Evolutionary conservation across 2,113 vertebrate species (phyloP).

Genomic region (Oryzias woworae): DNA sequence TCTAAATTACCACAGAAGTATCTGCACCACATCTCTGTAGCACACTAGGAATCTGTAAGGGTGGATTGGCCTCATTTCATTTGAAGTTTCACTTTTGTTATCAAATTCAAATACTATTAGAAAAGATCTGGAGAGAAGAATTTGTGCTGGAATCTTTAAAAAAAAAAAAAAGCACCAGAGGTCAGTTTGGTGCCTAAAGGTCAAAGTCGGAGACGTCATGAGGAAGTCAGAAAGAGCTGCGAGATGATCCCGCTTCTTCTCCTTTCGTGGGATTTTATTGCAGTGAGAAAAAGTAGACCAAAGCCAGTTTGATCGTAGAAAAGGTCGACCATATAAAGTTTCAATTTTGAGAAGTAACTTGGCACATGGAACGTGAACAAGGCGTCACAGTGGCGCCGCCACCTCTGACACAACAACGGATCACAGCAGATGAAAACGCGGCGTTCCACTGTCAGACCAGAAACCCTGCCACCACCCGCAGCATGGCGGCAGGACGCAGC

Average conservation of each 20-base stretch:
- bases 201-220: background rate
- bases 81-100: too few relatives aligned
- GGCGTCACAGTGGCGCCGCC: background rate
- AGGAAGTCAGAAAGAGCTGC: background rate
- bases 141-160: too few relatives aligned
- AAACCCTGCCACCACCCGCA: constrained; percentile 4
- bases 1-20: too few relatives aligned
- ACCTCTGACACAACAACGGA: constrained; percentile 1
- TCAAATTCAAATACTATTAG: too few relatives aligned
- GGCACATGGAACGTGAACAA: constrained; percentile 17
- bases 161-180: background rate
- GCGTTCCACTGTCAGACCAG: constrained; percentile 7
- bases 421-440: constrained; percentile 2
- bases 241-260: background rate
- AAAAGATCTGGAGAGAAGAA: too few relatives aligned
- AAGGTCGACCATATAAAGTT: too few relatives aligned
- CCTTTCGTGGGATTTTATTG: constrained; percentile 17
- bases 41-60: too few relatives aligned
- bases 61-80: too few relatives aligned
- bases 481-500: background rate
- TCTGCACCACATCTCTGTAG: too few relatives aligned
- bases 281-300: constrained; percentile 5
- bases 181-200: too few relatives aligned
- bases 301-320: constrained; percentile 3
- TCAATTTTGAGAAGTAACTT: background rate